Evolutionary conservation across 2,888 invertebrate genomes (phyloP), one percentile per base, ranked within the genome.

Genomic region (Eupelmus urozonus): DNA sequence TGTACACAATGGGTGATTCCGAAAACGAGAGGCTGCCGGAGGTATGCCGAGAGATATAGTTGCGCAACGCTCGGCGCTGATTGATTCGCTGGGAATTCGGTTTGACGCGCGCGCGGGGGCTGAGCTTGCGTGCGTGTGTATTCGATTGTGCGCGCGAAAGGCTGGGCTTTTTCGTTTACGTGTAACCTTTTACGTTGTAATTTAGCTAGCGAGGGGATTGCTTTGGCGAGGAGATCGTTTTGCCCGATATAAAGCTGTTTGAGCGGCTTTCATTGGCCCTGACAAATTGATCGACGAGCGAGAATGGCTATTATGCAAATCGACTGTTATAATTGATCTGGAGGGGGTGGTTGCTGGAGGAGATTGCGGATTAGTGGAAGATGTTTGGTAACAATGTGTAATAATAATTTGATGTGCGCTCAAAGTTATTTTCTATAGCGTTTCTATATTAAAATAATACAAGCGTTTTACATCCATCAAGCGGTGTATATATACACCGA

Each of bases 1-100:
- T n/a, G 7, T n/a, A 51, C 5, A 67, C 49, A 67, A 67, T 75
- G 53, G 75, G n/a, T 40, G 51, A 59, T 74, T 74, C 74, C 29
- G 49, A 57, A 73, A 73, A 66, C 59, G 29, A 27, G 51, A 25
- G 18, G 16, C 18, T 42, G 57, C 40, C 16, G 3, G 9, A 34
- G 34, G 34, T 34, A 34, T 34, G n/a, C 27, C n/a, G n/a, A 34
- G 34, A 3, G n/a, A n/a, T n/a, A n/a, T n/a, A n/a, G 34, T 34
- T 34, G 34, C 34, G 9, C 9, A 34, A 34, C 34, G 3, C 3
- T 5, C 34, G 9, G 34, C 34, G 23, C 29, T 29, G 70, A 70
- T 70, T 42, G 70, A 70, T 70, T 51, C 20, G 59, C 49, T 55
- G 27, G 53, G 40, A 34, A 49, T 53, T 25, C 3, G 49, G 20